Base-by-base conservation (phyloP, 2,797 vertebrate genomes). In the Sebastes melanostomus region DNA sequence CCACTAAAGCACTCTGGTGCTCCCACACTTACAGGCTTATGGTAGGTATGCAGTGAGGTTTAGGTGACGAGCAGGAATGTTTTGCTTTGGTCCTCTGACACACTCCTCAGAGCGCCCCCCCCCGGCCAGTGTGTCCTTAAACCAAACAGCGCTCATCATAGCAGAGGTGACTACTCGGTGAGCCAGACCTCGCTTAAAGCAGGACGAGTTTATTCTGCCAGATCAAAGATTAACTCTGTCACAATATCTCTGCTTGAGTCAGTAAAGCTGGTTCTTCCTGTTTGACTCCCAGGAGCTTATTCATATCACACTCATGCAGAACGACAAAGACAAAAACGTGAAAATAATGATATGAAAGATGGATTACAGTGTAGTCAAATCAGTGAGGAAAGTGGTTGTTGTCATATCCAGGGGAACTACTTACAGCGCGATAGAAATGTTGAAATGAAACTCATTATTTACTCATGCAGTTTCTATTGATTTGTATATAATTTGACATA, bases 11-110 rank as follows among this genome's bases (percentile, higher is more conserved):
- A 27, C 75, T 72, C 77, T 61, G 62, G 66, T 72, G 80, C 83
- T 85, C 82, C 79, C 77, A 88, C 89, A 80, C 78, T 76, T 73
- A 73, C 4, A 71, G 80, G 77, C 77, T 91, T 80, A 85, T 59
- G 74, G 55, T 79, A 81, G 88, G 82, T 84, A 91, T 91, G 88
- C 74, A 66, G 58, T 52, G 81, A 83, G 83, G 63, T 90, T 91
- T 83, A 74, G 87, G 82, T 86, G 89, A 93, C 59, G 79, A 82
- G 72, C 82, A 86, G 88, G 89, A 92, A 90, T 93, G 92, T 91
- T 93, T 93, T 87, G 75, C 83, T 90, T 81, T 72, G 80, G 86
- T 82, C 32, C 72, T 66, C 84, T 91, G 91, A 92, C 89, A 89
- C 84, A 87, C 86, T 90, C 79, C 77, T 84, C 42, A 58, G 65